Conservation (phyloP, 2,113 vertebrate genomes). For the Eublepharis macularius region DNA sequence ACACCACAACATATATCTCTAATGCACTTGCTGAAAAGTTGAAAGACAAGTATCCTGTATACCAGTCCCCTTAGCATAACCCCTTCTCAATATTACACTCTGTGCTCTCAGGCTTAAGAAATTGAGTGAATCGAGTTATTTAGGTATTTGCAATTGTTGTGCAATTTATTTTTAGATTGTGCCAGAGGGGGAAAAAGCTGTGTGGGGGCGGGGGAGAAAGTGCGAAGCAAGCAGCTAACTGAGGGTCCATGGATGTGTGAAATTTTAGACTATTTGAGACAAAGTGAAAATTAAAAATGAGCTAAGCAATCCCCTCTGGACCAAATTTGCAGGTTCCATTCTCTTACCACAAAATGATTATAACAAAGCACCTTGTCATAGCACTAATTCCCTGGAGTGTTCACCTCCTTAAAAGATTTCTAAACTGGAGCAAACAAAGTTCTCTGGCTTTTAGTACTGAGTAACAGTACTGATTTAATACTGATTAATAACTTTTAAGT, state of each 20-base stretch:
- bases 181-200: neutral
- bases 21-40: neutral
- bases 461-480: too few relatives aligned
- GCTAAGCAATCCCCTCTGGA: conserved; percentile 37
- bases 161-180: conserved; percentile 27
- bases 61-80: neutral
- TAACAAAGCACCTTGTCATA: conserved; percentile 36
- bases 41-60: neutral
- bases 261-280: conserved; percentile 12
- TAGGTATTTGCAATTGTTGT: neutral
- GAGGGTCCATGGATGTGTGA: conserved; percentile 22
- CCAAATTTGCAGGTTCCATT: conserved; percentile 30
- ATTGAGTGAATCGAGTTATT: neutral
- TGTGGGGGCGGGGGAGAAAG: neutral
- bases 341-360: conserved; percentile 34
- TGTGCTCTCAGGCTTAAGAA: neutral
- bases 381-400: neutral
- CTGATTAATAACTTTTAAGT: neutral
- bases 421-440: conserved; percentile 39
- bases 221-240: conserved; percentile 16
- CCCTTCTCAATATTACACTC: neutral
- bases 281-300: conserved; percentile 57
- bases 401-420: conserved; percentile 17
- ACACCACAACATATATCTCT: neutral
- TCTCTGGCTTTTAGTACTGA: conserved; percentile 41